Percentiles rank a stretch among this genome's conserved stretches.
These are phyloP conservation scores for Cheilinus undulatus DNA, from an alignment of 2,113 vertebrate genomes.

Conservation along the genomic window DNA sequence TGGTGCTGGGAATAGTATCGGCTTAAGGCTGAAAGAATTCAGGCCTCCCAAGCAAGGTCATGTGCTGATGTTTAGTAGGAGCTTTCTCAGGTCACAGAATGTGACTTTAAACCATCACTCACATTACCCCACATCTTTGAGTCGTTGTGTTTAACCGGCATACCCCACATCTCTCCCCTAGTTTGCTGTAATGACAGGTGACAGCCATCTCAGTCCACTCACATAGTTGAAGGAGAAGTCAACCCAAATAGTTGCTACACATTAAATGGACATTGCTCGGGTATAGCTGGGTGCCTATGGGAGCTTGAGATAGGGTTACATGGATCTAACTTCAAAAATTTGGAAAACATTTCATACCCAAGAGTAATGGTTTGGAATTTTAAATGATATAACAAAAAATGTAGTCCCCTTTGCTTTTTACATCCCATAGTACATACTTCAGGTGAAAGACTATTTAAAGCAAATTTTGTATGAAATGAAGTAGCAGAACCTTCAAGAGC, in stretches of 20 bases:
- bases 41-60: constrained; percentile 80
- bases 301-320: constrained; percentile 5
- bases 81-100: constrained; percentile 79
- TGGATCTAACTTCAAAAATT: background rate
- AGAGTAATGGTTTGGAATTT: constrained; percentile 6
- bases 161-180: constrained; percentile 65
- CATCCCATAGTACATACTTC: constrained; percentile 6
- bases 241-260: constrained; percentile 47
- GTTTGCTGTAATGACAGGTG: constrained; percentile 69
- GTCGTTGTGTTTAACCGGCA: constrained; percentile 60
- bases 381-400: constrained; percentile 14
- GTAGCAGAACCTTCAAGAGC: constrained; percentile 6
- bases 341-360: background rate
- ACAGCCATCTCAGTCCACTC: constrained; percentile 69
- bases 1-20: constrained; percentile 76
- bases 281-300: constrained; percentile 12
- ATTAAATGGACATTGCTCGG: constrained; percentile 35
- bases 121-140: constrained; percentile 71
- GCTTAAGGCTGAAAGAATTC: constrained; percentile 80
- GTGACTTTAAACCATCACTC: constrained; percentile 78
- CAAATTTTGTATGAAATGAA: constrained; percentile 3
- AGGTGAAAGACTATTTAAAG: constrained; percentile 17
- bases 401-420: constrained; percentile 22
- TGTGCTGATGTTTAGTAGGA: constrained; percentile 82
- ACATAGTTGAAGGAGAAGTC: constrained; percentile 61